phyloP scores from a whole-genome alignment of 2,888 invertebrate species.

The Macrophya alboannulata region DNA sequence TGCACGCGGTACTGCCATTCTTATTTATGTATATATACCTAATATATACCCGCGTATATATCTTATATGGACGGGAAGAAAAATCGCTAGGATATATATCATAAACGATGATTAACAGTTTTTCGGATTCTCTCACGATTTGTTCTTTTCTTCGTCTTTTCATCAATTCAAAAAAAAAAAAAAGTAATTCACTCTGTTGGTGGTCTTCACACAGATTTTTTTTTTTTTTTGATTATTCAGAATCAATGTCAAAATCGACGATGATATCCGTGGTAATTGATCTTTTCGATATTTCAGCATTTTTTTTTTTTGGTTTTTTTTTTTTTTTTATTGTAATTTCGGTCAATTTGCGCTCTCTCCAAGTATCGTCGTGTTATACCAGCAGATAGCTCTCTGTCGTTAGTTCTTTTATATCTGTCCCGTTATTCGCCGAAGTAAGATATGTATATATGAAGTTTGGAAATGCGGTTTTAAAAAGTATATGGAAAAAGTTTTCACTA shows the following conservation, averaged over 20 bases:
- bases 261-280: too few species aligned
- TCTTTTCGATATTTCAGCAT: neutral
- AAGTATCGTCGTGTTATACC: neutral
- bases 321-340: neutral
- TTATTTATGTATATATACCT: too few species aligned
- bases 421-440: conserved; percentile 1
- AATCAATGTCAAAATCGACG: too few species aligned
- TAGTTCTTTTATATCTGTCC: conserved; percentile 19
- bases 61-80: neutral
- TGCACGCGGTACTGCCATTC: too few species aligned
- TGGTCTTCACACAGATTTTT: too few species aligned
- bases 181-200: too few species aligned
- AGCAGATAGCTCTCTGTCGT: neutral
- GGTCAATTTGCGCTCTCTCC: neutral
- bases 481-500: conserved; percentile 23
- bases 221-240: too few species aligned
- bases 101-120: neutral
- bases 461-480: conserved; percentile 48
- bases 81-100: neutral
- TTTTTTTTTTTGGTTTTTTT: neutral
- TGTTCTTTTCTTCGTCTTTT: neutral
- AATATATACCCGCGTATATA: neutral
- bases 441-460: conserved; percentile 46
- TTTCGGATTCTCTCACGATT: neutral
- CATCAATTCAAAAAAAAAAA: too few species aligned